These are phyloP conservation scores for Conus canariensis DNA, from an alignment of 2,888 invertebrate species.

Conservation along the genomic window DNA sequence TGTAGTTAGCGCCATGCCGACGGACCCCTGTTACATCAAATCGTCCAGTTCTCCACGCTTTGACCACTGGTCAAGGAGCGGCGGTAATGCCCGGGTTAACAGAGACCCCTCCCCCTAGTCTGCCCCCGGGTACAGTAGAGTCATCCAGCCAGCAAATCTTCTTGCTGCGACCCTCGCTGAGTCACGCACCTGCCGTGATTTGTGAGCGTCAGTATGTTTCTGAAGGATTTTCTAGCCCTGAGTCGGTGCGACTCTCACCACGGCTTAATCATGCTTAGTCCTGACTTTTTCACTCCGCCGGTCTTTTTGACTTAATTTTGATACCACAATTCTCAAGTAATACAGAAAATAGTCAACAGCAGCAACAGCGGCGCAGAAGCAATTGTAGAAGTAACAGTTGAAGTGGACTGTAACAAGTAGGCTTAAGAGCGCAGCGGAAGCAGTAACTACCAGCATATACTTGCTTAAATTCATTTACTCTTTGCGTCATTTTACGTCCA, in stretches of 20 bases:
- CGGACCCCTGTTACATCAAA: background rate
- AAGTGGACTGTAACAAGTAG: too few species aligned
- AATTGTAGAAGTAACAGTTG: too few species aligned
- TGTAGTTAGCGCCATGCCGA: background rate
- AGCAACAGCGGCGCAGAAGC: too few species aligned
- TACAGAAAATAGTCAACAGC: too few species aligned
- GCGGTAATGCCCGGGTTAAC: background rate
- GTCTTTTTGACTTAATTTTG: too few species aligned
- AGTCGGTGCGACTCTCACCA: background rate
- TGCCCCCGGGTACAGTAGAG: background rate
- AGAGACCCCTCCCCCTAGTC: background rate
- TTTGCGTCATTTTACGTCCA: too few species aligned
- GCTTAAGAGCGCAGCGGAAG: too few species aligned
- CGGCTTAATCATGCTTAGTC: too few species aligned
- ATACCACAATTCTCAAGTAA: too few species aligned
- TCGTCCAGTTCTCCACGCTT: background rate
- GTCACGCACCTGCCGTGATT: background rate
- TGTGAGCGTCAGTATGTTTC: background rate
- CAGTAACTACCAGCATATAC: too few species aligned
- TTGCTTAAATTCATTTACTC: too few species aligned
- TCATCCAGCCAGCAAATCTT: background rate
- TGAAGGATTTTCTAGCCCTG: background rate
- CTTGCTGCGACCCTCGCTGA: background rate
- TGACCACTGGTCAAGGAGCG: slow-evolving; percentile 4
- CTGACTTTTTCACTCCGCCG: too few species aligned